Evolutionary conservation across 2,888 invertebrate genomes (phyloP).

Genomic region (Imbricaverruca yamaguchii): DNA sequence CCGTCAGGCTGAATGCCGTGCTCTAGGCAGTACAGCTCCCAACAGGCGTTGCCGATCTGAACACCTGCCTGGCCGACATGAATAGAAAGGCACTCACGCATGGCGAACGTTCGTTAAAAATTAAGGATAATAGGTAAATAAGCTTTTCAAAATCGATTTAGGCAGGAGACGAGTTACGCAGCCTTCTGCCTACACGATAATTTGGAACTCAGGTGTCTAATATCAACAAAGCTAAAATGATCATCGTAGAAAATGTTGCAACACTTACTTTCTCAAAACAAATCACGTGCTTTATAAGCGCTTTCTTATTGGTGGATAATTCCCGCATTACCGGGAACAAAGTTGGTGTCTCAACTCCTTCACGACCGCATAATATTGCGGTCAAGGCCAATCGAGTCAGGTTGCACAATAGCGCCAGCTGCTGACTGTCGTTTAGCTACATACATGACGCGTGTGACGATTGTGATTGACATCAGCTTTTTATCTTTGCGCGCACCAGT

Average conservation of each 20-base stretch:
- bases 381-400: too few relatives aligned
- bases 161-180: background rate
- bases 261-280: background rate
- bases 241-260: background rate
- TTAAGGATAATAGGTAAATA: too few relatives aligned
- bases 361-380: background rate
- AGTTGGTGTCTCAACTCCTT: background rate
- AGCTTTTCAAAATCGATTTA: background rate
- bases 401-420: too few relatives aligned
- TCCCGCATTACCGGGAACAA: background rate
- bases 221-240: background rate
- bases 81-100: conserved; percentile 38
- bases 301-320: background rate
- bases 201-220: background rate
- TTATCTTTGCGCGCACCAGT: too few relatives aligned
- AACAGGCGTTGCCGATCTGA: conserved; percentile 35
- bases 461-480: too few relatives aligned
- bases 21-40: conserved; percentile 35
- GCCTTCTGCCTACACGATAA: background rate
- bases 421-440: too few relatives aligned
- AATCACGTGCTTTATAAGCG: background rate
- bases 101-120: background rate
- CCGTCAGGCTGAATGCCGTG: conserved; percentile 34
- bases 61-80: conserved; percentile 38
- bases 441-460: too few relatives aligned